These are phyloP conservation scores for Monopis laevigella DNA, from an alignment of 2,888 invertebrate species.

Conservation along the genomic window DNA sequence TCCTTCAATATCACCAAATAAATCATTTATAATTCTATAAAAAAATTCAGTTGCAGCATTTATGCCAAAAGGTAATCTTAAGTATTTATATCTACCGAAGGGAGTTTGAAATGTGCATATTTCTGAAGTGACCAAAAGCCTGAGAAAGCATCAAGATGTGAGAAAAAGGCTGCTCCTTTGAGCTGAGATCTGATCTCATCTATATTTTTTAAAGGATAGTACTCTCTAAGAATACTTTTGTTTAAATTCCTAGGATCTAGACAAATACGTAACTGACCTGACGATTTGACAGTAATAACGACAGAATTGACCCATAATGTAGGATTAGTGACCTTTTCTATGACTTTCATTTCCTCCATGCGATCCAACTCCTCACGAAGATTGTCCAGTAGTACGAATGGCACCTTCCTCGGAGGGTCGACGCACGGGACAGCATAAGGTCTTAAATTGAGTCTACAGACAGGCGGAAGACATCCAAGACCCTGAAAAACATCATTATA, in stretches of 20 bases:
- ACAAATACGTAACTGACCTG: not conserved
- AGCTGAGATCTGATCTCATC: not conserved
- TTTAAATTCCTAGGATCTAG: constrained; percentile 4
- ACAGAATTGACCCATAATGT: not conserved
- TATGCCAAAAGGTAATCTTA: constrained; percentile 20
- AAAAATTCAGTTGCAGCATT: constrained; percentile 19
- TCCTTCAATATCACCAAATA: constrained; percentile 16
- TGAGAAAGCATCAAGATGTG: constrained; percentile 1
- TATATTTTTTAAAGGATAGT: constrained; percentile 2
- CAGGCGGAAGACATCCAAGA: not conserved
- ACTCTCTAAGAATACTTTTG: not conserved
- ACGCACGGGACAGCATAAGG: not conserved
- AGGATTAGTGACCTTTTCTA: not conserved
- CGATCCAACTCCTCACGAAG: not conserved
- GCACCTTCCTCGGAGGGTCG: not conserved
- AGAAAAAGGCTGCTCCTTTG: constrained; percentile 2
- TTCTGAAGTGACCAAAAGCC: constrained; percentile 8
- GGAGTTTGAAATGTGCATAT: constrained; percentile 7
- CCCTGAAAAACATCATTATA: not conserved
- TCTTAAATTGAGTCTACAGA: not conserved
- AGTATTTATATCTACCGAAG: constrained; percentile 1
- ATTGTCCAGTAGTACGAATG: not conserved
- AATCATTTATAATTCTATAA: constrained; percentile 16
- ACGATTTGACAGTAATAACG: not conserved
- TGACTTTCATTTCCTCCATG: not conserved